Evolutionary conservation across 2,888 invertebrate species (phyloP).

Genomic region (Seira ritae): DNA sequence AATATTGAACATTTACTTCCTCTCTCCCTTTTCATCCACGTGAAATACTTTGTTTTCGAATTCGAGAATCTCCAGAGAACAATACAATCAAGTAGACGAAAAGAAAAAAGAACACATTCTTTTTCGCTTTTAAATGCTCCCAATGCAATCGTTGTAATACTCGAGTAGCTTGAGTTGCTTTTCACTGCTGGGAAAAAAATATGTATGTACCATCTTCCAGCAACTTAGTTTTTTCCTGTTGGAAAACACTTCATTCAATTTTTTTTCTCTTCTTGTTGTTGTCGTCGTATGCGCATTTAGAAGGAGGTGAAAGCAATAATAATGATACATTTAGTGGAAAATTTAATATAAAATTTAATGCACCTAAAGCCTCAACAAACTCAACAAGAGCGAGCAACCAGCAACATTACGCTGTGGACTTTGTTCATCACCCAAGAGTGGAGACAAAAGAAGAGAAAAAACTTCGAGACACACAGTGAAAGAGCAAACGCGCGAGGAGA

Average conservation of each 20-base stretch:
- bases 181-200: conserved; percentile 29
- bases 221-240: conserved; percentile 1
- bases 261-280: conserved; percentile 2
- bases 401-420: neutral
- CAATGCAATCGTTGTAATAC: conserved; percentile 9
- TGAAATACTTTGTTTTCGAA: conserved; percentile 1
- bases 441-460: conserved; percentile 11
- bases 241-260: neutral
- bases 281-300: neutral
- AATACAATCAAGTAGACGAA: conserved; percentile 56
- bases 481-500: neutral
- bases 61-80: conserved; percentile 44
- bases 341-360: conserved; percentile 24
- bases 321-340: conserved; percentile 36
- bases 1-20: neutral
- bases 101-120: neutral
- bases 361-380: neutral
- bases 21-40: conserved; percentile 6
- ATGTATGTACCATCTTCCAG: conserved; percentile 22
- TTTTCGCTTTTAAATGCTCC: conserved; percentile 40
- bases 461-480: conserved; percentile 15
- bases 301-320: conserved; percentile 15
- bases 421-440: neutral
- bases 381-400: neutral
- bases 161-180: neutral